phyloP scores from a whole-genome alignment of 1,140 invertebrate species.

The Rhysida immarginata region DNA sequence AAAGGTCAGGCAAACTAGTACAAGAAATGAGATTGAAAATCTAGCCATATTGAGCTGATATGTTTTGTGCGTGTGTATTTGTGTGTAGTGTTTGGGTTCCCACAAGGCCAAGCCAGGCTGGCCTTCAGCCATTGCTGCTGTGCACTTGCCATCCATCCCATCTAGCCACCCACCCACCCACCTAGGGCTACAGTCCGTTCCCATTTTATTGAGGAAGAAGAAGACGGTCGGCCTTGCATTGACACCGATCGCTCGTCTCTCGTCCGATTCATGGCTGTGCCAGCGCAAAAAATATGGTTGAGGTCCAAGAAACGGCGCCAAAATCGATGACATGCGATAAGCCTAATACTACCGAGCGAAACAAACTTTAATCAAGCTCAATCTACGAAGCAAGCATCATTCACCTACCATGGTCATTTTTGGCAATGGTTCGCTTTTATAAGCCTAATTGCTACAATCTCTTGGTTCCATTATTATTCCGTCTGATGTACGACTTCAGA shows the following conservation, averaged over 20 bases:
- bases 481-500: not conserved
- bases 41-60: not conserved
- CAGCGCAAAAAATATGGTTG: too few relatives aligned
- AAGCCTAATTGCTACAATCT: not conserved
- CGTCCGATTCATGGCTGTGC: too few relatives aligned
- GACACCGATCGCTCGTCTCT: too few relatives aligned
- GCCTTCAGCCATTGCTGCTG: not conserved
- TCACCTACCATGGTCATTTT: constrained; percentile 8
- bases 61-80: not conserved
- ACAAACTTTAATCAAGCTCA: too few relatives aligned
- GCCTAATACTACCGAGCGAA: not conserved
- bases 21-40: too few relatives aligned
- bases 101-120: not conserved
- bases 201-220: too few relatives aligned
- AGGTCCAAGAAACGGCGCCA: not conserved
- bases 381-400: too few relatives aligned
- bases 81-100: not conserved
- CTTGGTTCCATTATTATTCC: not conserved
- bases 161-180: too few relatives aligned
- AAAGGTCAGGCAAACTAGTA: too few relatives aligned
- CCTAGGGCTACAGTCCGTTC: too few relatives aligned
- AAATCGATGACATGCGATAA: not conserved
- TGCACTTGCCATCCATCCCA: too few relatives aligned
- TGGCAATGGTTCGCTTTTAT: not conserved
- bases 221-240: too few relatives aligned